Conservation (phyloP, 2,888 invertebrate species). For the Scaptomyza reducta region DNA sequence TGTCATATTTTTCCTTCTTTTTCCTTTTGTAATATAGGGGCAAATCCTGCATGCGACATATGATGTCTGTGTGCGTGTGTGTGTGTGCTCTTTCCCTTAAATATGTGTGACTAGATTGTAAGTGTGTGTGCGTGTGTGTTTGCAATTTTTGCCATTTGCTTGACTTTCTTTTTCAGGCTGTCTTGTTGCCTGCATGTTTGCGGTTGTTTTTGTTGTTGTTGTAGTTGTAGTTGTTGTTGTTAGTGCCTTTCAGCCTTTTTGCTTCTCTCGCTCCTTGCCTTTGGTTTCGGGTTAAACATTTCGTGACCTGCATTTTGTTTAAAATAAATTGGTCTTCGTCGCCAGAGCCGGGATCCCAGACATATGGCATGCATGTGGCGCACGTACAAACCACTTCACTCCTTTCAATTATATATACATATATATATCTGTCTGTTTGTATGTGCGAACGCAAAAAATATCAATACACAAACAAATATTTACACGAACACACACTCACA, state of each 20-base stretch:
- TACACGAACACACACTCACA: slow-evolving; percentile 4
- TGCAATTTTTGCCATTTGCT: slow-evolving; percentile 53
- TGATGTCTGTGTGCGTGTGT: slow-evolving; percentile 7
- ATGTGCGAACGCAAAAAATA: slow-evolving; percentile 39
- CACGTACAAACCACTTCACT: slow-evolving; percentile 78
- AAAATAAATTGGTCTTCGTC: slow-evolving; percentile 74
- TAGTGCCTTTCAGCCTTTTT: slow-evolving; percentile 7
- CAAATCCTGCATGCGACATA: slow-evolving; percentile 42
- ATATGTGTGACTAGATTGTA: neutral
- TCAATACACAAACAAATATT: slow-evolving; percentile 17
- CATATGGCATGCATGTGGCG: slow-evolving; percentile 78
- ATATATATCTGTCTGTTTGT: neutral
- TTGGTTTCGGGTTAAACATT: slow-evolving; percentile 70
- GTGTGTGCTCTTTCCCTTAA: neutral
- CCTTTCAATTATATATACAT: slow-evolving; percentile 69
- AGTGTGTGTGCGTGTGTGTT: slow-evolving; percentile 19
- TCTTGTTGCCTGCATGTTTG: slow-evolving; percentile 54
- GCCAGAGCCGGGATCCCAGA: slow-evolving; percentile 32
- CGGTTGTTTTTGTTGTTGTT: slow-evolving; percentile 7
- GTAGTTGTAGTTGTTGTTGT: slow-evolving; percentile 21
- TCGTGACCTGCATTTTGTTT: slow-evolving; percentile 79
- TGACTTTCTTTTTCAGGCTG: slow-evolving; percentile 53
- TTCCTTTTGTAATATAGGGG: slow-evolving; percentile 35
- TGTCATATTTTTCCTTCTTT: neutral
- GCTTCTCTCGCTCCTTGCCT: slow-evolving; percentile 19